phyloP scores from a whole-genome alignment of 2,888 invertebrate genomes.

The Unio delphinus region DNA sequence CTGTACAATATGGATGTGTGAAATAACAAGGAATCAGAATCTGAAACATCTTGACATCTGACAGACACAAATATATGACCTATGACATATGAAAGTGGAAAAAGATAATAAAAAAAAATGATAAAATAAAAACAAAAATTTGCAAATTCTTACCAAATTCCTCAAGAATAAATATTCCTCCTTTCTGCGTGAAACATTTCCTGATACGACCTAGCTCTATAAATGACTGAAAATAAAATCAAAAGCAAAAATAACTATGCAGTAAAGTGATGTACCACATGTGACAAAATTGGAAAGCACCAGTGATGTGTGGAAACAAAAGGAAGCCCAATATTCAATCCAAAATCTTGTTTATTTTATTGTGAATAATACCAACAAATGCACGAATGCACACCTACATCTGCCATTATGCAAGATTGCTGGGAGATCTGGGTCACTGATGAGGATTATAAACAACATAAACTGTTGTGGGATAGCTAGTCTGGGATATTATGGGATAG shows the following conservation, averaged over 20 bases:
- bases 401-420: too few relatives aligned
- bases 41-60: too few relatives aligned
- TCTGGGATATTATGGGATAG: too few relatives aligned
- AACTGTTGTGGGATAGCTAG: too few relatives aligned
- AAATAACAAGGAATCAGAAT: too few relatives aligned
- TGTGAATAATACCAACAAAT: background rate
- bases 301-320: conserved; percentile 9
- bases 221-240: conserved; percentile 90
- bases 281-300: conserved; percentile 12
- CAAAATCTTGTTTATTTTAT: too few relatives aligned
- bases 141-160: conserved; percentile 92
- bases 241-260: conserved; percentile 56
- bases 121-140: conserved; percentile 33
- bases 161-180: conserved; percentile 98
- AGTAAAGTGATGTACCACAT: conserved; percentile 38
- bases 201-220: conserved; percentile 98
- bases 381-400: too few relatives aligned
- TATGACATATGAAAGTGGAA: conserved; percentile 37
- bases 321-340: too few relatives aligned
- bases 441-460: too few relatives aligned
- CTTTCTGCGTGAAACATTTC: conserved; percentile 99
- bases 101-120: conserved; percentile 24
- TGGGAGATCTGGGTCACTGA: too few relatives aligned
- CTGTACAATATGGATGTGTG: too few relatives aligned
- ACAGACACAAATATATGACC: too few relatives aligned